Conservation (phyloP, 2,113 vertebrate genomes). For the Clarias batrachus region DNA sequence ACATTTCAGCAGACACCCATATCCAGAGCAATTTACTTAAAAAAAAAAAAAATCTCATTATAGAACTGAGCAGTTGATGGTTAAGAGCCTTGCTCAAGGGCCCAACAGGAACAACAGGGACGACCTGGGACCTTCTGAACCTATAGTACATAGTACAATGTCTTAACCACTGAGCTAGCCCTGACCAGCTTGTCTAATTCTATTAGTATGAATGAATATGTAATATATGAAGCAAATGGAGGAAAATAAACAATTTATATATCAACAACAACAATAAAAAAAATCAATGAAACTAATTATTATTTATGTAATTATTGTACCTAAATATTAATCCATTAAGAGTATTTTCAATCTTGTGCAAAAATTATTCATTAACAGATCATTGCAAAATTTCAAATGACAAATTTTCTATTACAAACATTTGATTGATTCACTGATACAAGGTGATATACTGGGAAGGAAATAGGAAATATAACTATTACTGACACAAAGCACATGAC, state of each 20-base stretch:
- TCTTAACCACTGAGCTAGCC: too few species aligned
- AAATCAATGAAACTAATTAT: background rate
- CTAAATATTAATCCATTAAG: background rate
- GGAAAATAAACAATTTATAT: background rate
- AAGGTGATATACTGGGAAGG: background rate
- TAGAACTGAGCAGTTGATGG: too few species aligned
- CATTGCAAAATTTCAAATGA: background rate
- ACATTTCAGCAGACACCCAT: too few species aligned
- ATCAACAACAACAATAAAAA: background rate
- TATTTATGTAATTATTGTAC: background rate
- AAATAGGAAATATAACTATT: background rate
- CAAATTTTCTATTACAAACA: background rate
- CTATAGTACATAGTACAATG: too few species aligned
- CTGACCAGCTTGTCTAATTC: background rate
- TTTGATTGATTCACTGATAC: background rate
- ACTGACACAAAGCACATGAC: background rate
- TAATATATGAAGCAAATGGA: background rate
- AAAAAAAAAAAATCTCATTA: too few species aligned
- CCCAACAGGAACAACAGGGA: too few species aligned
- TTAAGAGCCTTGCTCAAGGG: too few species aligned
- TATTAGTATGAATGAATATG: background rate
- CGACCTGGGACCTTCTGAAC: too few species aligned
- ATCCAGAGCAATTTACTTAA: too few species aligned
- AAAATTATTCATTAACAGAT: background rate
- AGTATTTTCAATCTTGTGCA: background rate